These are phyloP conservation scores for Sphaeramia orbicularis DNA, from an alignment of 2,797 vertebrate genomes.

Conservation along the genomic window DNA sequence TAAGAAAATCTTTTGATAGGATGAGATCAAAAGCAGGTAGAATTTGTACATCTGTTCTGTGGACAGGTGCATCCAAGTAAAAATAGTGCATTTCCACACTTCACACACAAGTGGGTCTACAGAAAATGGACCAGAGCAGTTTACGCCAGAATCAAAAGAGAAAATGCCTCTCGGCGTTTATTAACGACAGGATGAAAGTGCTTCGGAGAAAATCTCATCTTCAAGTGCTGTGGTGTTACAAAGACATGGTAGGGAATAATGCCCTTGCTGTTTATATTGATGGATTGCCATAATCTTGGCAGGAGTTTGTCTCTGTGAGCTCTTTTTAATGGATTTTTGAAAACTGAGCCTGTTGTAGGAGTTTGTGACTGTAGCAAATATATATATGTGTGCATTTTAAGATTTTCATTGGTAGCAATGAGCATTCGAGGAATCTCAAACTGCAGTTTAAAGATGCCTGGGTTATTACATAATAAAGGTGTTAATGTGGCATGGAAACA, in stretches of 20 bases:
- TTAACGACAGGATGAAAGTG: slow-evolving; percentile 22
- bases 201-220: slow-evolving; percentile 15
- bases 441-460: slow-evolving; percentile 12
- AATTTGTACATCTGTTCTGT: no score
- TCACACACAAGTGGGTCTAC: slow-evolving; percentile 2
- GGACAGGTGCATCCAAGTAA: neutral
- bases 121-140: slow-evolving; percentile 16
- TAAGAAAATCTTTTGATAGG: no score
- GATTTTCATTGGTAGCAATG: slow-evolving; percentile 23
- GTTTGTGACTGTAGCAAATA: slow-evolving; percentile 30
- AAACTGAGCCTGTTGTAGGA: slow-evolving; percentile 13
- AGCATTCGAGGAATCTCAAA: slow-evolving; percentile 17
- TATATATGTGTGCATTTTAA: slow-evolving; percentile 19
- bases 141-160: neutral
- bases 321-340: slow-evolving; percentile 30
- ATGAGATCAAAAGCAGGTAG: no score
- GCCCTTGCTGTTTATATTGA: slow-evolving; percentile 23
- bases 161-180: slow-evolving; percentile 18
- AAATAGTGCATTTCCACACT: neutral
- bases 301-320: slow-evolving; percentile 17
- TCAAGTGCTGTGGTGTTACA: slow-evolving; percentile 1
- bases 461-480: slow-evolving; percentile 26
- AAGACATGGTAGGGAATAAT: slow-evolving; percentile 15
- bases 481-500: slow-evolving; percentile 28
- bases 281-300: slow-evolving; percentile 23